Evolutionary conservation across 2,113 vertebrate species (phyloP), one percentile per base, ranked within the genome.

Genomic region (Sminthopsis crassicaudata): DNA sequence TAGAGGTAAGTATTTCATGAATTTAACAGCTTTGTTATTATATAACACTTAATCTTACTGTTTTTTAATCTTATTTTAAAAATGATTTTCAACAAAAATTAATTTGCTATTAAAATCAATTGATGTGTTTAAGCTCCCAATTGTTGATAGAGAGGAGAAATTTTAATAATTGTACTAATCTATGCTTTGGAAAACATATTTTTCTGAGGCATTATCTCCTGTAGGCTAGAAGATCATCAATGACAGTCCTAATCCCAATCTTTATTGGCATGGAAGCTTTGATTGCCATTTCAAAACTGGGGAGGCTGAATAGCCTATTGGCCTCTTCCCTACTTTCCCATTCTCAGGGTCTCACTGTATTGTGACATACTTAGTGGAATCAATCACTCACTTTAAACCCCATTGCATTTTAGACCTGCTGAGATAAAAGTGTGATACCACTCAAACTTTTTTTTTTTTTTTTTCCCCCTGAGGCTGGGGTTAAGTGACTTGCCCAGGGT

Each of bases 1-100:
- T 99, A 97, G 98, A 98, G 99, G 98, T 99, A 97, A 98, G 98
- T 76, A 24, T 94, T 93, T 90, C 95, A 19, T 96, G 0, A 91
- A 52, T 27, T 92, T 90, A 30, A 51, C n/a, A 42, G 2, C 42
- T n/a, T 94, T 8, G 91, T 94, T 51, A 51, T 51, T 51, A 51
- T 51, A 51, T 51, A 51, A 51, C 10, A 51, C 10, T 1, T 92
- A 91, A 7, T 93, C 26, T 96, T 95, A 8, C 89, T 92, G 9
- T 10, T 94, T 67, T 60, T 60, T 60, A 11, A 60, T 60, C 57
- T 60, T 57, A 9, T 95, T 19, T 89, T 25, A 93, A 76, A 90
- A 25, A 91, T 94, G 53, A 95, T 42, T n/a, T 42, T 84, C 67
- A 84, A 84, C 16, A 84, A 84, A 84, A 42, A 22, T 84, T 84